These are phyloP conservation scores for Xanthia icteritia DNA, from an alignment of 2,888 invertebrate genomes.

Conservation along the genomic window DNA sequence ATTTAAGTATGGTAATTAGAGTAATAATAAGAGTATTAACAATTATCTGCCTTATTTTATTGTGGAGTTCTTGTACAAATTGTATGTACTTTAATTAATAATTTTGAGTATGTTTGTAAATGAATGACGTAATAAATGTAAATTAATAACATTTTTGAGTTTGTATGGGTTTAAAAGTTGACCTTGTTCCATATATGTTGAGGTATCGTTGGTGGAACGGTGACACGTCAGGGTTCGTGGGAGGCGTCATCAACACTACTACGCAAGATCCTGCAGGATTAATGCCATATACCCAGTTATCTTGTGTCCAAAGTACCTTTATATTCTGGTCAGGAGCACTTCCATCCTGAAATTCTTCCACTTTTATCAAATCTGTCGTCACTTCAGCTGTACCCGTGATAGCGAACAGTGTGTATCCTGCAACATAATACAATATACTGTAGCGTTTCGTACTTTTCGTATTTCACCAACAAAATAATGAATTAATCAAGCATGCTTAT, in stretches of 20 bases:
- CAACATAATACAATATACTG: slow-evolving; percentile 54
- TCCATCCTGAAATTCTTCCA: slow-evolving; percentile 75
- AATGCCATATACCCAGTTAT: slow-evolving; percentile 67
- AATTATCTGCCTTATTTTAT: slow-evolving; percentile 77
- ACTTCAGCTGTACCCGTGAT: slow-evolving; percentile 77
- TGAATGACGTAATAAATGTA: slow-evolving; percentile 88
- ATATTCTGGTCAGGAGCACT: slow-evolving; percentile 60
- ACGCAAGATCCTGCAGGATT: slow-evolving; percentile 81
- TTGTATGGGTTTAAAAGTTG: slow-evolving; percentile 17
- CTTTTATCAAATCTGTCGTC: slow-evolving; percentile 69
- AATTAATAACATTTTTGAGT: slow-evolving; percentile 78
- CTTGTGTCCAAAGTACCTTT: slow-evolving; percentile 70
- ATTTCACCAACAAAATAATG: neutral
- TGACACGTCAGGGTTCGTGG: slow-evolving; percentile 69
- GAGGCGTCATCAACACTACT: slow-evolving; percentile 74
- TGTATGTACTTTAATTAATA: slow-evolving; percentile 84
- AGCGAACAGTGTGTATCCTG: slow-evolving; percentile 77
- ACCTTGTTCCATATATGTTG: slow-evolving; percentile 12
- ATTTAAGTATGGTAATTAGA: slow-evolving; percentile 70
- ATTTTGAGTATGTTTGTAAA: slow-evolving; percentile 85
- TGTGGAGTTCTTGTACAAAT: slow-evolving; percentile 83
- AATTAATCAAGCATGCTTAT: neutral
- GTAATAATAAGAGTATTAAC: slow-evolving; percentile 83
- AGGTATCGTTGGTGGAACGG: slow-evolving; percentile 71
- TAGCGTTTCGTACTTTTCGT: neutral